These are phyloP conservation scores for Chaetophractus vellerosus DNA, from an alignment of 2,797 vertebrate genomes.

Conservation along the genomic window DNA sequence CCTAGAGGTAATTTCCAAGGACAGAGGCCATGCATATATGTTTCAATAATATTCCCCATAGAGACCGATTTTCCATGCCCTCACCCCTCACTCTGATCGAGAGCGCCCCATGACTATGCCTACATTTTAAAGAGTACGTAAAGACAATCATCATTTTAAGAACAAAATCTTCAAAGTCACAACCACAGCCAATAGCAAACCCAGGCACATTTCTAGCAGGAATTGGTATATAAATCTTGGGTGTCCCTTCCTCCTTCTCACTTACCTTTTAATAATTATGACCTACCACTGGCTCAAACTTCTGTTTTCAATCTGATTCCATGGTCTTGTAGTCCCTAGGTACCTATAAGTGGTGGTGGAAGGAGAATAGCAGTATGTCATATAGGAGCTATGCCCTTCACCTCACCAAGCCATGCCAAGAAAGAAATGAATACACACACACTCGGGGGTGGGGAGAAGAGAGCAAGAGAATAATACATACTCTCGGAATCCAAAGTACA, in stretches of 20 bases:
- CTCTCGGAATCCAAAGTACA: conserved; percentile 64
- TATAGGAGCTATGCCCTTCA: background rate
- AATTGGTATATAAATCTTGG: background rate
- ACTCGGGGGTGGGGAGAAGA: background rate
- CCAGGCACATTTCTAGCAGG: background rate
- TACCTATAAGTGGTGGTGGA: background rate
- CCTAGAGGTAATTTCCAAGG: background rate
- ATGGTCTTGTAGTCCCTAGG: background rate
- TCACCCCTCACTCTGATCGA: background rate
- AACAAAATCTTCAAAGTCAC: conserved; percentile 49
- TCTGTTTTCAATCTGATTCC: background rate
- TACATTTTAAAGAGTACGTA: background rate
- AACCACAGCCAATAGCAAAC: background rate
- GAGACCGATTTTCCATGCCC: background rate
- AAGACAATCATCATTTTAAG: background rate
- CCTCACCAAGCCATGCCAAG: background rate
- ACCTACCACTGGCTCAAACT: background rate
- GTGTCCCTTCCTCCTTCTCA: background rate
- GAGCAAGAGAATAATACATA: conserved; percentile 46
- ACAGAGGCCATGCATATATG: background rate
- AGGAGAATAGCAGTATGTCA: background rate
- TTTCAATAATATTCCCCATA: background rate
- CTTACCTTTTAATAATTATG: background rate
- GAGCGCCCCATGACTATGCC: background rate
- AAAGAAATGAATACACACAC: conserved; percentile 30